Conservation (phyloP, 2,888 invertebrate genomes). For the Rhagium mordax region DNA sequence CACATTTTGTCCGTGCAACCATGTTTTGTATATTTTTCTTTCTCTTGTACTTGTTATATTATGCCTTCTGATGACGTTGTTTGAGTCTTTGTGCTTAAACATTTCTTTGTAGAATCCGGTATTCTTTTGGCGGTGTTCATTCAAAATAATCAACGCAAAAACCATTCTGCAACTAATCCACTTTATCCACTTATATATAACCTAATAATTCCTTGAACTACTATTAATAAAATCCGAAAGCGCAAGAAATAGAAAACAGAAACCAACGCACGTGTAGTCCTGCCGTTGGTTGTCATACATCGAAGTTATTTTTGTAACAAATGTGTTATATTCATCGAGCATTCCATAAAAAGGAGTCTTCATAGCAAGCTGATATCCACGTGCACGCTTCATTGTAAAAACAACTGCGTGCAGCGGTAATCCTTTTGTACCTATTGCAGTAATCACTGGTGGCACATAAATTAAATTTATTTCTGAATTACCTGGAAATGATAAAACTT, state of each 20-base stretch:
- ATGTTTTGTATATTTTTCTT: too few relatives aligned
- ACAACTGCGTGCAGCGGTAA: constrained; percentile 40
- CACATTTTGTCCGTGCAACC: too few relatives aligned
- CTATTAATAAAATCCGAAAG: too few relatives aligned
- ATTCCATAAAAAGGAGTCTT: constrained; percentile 36
- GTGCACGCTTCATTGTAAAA: constrained; percentile 45
- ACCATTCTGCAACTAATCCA: too few relatives aligned
- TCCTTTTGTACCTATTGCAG: constrained; percentile 29
- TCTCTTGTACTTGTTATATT: too few relatives aligned
- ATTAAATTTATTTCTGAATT: constrained; percentile 48
- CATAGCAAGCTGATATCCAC: constrained; percentile 29
- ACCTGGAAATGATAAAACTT: constrained; percentile 46
- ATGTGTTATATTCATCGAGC: constrained; percentile 30
- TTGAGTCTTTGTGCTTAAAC: too few relatives aligned
- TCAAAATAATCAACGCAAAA: too few relatives aligned
- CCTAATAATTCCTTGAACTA: too few relatives aligned
- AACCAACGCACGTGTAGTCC: not conserved
- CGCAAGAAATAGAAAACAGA: not conserved
- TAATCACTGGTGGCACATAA: constrained; percentile 48
- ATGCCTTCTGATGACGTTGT: too few relatives aligned
- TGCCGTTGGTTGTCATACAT: not conserved
- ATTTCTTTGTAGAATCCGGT: too few relatives aligned
- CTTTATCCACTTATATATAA: too few relatives aligned
- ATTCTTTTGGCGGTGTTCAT: too few relatives aligned
- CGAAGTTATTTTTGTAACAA: constrained; percentile 32